Evolutionary conservation across 2,888 invertebrate species (phyloP).

Genomic region (Sycophila texana): DNA sequence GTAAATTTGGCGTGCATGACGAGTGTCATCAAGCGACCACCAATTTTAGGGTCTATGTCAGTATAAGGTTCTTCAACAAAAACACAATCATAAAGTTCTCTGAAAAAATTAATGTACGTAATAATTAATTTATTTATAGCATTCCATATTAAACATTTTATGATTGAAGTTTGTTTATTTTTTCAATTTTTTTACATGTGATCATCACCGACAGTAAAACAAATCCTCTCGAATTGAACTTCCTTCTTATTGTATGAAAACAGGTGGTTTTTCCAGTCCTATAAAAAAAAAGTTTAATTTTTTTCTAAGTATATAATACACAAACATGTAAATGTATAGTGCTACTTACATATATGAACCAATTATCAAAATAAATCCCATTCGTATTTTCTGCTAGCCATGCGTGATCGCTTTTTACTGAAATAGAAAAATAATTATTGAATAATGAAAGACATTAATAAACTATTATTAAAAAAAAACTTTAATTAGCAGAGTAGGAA

Average conservation of each 20-base stretch:
- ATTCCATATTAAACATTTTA: neutral
- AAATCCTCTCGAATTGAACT: neutral
- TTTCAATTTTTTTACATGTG: neutral
- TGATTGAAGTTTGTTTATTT: neutral
- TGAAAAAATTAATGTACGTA: neutral
- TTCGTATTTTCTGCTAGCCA: neutral
- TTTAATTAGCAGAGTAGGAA: too few species aligned
- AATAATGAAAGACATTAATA: neutral
- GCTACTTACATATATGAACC: slow-evolving; percentile 19
- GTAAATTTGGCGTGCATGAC: neutral
- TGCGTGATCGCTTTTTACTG: slow-evolving; percentile 1
- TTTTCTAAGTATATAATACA: neutral
- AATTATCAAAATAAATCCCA: neutral
- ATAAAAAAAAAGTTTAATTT: neutral
- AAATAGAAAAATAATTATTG: neutral
- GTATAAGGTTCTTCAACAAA: neutral
- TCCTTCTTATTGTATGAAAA: neutral
- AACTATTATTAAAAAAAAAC: too few species aligned
- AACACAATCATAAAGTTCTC: neutral
- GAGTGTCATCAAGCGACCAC: slow-evolving; percentile 24
- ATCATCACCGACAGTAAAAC: slow-evolving; percentile 16
- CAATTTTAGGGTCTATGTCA: neutral
- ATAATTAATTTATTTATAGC: neutral
- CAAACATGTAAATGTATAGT: neutral
- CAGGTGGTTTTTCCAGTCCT: neutral